These are phyloP conservation scores for Chrysopa pallens DNA, from an alignment of 1,140 invertebrate species.

Conservation along the genomic window DNA sequence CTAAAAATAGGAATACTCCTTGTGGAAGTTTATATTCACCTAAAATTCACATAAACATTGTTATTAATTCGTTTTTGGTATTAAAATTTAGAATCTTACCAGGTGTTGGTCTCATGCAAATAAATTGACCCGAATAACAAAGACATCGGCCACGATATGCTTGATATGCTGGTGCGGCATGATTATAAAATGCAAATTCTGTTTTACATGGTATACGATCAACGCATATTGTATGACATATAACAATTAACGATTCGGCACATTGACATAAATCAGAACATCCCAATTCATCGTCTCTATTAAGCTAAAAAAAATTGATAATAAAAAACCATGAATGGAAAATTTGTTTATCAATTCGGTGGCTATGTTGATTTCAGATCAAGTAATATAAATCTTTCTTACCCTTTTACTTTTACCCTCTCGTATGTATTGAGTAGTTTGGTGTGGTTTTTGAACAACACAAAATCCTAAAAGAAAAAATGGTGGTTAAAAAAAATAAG, in stretches of 20 bases:
- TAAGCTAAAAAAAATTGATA: conserved; percentile 45
- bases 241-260: conserved; percentile 49
- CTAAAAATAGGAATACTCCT: conserved; percentile 72
- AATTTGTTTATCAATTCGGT: too few relatives aligned
- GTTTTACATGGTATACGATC: conserved; percentile 67
- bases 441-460: conserved; percentile 56
- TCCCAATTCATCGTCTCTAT: conserved; percentile 66
- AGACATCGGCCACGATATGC: conserved; percentile 72
- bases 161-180: conserved; percentile 73
- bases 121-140: conserved; percentile 77
- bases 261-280: conserved; percentile 70
- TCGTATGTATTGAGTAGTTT: conserved; percentile 50
- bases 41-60: too few relatives aligned
- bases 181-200: conserved; percentile 72
- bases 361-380: too few relatives aligned
- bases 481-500: not conserved
- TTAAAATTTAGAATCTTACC: conserved; percentile 27
- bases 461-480: conserved; percentile 42
- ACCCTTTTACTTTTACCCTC: conserved; percentile 56
- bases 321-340: too few relatives aligned
- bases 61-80: too few relatives aligned
- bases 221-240: conserved; percentile 72
- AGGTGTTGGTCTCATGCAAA: conserved; percentile 72
- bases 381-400: conserved; percentile 26
- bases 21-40: conserved; percentile 58